Evolutionary conservation across 2,113 vertebrate genomes (phyloP), one percentile per base, ranked within the genome.

Genomic region (Menidia beryllina): DNA sequence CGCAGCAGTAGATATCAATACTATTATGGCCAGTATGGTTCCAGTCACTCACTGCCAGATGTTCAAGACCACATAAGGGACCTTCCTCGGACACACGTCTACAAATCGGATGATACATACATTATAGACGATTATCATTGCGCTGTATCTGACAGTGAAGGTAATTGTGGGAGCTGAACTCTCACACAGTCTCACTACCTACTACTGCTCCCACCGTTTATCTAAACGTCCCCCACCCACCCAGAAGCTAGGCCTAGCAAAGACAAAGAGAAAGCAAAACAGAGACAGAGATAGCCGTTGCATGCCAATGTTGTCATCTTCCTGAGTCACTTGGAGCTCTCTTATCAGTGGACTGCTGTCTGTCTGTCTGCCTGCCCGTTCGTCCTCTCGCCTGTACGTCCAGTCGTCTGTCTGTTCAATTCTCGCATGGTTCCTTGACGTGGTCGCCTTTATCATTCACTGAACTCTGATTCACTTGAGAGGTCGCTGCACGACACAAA

Each of bases 111-210:
- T 75, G 97, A 99, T 91, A 95, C 94, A 85, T 99, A 98, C 94
- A 92, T 96, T 91, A 94, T 98, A 94, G 98, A 99, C 48, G 98
- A 99, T 93, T 93, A 97, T 90, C 96, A 98, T 93, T 98, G 97
- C 72, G 98, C 98, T 92, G 97, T 99, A 87, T 99, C 98, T 49
- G 98, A 99, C 95, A 99, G 98, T 0, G 98, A 99, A 99, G 98
- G 98, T 99, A 98, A 99, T 90, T 94, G 90, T 94, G 90, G 73
- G 71, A 95, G 94, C 91, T 96, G 91, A 96, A 84, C 84, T 80
- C 85, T 91, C 87, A 86, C 68, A 66, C 88, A 87, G 87, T 91
- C 80, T 88, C 87, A 90, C 85, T 91, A 90, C 81, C 88, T 88
- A 84, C 86, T 91, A 86, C 86, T 87, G 79, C 89, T 83, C 84